These are phyloP conservation scores for Drosophila dives DNA, from an alignment of 2,888 invertebrate species.

Conservation along the genomic window DNA sequence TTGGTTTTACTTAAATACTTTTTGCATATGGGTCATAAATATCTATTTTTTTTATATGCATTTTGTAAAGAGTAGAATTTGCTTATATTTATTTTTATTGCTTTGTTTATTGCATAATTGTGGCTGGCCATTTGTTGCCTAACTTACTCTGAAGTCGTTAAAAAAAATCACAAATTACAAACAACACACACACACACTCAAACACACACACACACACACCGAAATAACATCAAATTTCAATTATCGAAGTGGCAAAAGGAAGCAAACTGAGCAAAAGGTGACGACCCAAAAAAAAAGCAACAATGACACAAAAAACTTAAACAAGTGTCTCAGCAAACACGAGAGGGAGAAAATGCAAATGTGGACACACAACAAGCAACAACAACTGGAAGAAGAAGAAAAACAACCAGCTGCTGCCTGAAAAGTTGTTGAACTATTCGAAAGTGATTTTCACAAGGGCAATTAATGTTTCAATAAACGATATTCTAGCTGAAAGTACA, in stretches of 20 bases:
- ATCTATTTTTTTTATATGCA: background rate
- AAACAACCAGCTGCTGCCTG: slow-evolving; percentile 25
- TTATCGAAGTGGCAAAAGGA: slow-evolving; percentile 73
- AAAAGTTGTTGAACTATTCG: slow-evolving; percentile 70
- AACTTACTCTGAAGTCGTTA: slow-evolving; percentile 12
- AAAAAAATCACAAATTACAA: slow-evolving; percentile 30
- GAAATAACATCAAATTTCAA: slow-evolving; percentile 81
- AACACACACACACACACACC: slow-evolving; percentile 6
- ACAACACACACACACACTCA: slow-evolving; percentile 3
- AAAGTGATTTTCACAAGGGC: slow-evolving; percentile 77
- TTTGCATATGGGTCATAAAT: background rate
- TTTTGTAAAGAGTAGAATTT: background rate
- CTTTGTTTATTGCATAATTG: background rate
- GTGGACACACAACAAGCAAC: slow-evolving; percentile 14
- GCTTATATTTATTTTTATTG: background rate
- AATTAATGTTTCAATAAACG: slow-evolving; percentile 84
- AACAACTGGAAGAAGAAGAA: slow-evolving; percentile 17
- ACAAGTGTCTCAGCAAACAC: slow-evolving; percentile 63
- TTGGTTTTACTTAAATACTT: background rate
- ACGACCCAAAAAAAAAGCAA: slow-evolving; percentile 54
- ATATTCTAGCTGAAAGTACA: slow-evolving; percentile 60
- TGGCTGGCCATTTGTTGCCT: background rate
- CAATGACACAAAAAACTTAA: slow-evolving; percentile 28
- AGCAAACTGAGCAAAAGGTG: slow-evolving; percentile 47
- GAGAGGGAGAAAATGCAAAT: slow-evolving; percentile 54